phyloP scores from a whole-genome alignment of 1,140 invertebrate species.

The Cydia pomonella region DNA sequence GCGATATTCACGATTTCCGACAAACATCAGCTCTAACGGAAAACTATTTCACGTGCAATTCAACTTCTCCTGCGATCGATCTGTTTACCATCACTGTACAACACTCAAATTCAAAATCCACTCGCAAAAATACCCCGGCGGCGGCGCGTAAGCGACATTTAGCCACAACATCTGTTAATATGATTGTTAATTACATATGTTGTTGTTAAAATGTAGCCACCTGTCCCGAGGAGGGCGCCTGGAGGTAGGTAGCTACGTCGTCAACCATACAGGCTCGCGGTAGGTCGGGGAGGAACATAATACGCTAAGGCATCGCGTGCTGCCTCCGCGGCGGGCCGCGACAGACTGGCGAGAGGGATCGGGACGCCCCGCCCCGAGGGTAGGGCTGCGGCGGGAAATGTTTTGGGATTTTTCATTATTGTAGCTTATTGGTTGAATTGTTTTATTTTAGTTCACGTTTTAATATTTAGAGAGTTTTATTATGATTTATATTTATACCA shows the following conservation, averaged over 20 bases:
- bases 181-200: slow-evolving; percentile 81
- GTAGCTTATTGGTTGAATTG: not conserved
- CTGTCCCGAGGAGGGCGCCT: slow-evolving; percentile 79
- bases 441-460: too few species aligned
- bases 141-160: slow-evolving; percentile 72
- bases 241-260: slow-evolving; percentile 78
- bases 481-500: too few species aligned
- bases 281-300: slow-evolving; percentile 78
- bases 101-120: slow-evolving; percentile 36
- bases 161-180: slow-evolving; percentile 81
- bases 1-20: not conserved
- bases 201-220: slow-evolving; percentile 79
- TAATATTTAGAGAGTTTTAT: too few species aligned
- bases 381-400: slow-evolving; percentile 54
- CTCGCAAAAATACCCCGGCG: slow-evolving; percentile 73
- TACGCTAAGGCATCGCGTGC: slow-evolving; percentile 71
- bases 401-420: not conserved
- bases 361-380: slow-evolving; percentile 39
- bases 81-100: slow-evolving; percentile 59
- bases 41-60: slow-evolving; percentile 12
- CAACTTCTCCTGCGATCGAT: slow-evolving; percentile 53
- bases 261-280: slow-evolving; percentile 79
- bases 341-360: slow-evolving; percentile 54
- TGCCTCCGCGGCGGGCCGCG: slow-evolving; percentile 73
- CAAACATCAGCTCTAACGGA: not conserved